A percentile compares a stretch with the other conserved stretches of the same genome.
Conservation (phyloP, 2,888 invertebrate species). For the Pherbina coryleti region DNA sequence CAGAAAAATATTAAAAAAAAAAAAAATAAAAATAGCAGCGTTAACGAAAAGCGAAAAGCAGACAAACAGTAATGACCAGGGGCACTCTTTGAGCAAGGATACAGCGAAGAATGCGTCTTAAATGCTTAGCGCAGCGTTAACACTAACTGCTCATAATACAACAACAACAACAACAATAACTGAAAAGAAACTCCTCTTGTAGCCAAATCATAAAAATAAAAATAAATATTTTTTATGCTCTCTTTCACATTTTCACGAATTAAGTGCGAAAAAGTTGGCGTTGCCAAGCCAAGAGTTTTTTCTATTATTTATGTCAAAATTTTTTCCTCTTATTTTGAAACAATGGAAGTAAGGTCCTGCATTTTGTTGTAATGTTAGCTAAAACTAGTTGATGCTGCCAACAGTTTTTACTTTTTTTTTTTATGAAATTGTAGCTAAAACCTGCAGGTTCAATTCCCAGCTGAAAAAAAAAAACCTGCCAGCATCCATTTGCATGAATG, state of each 20-base stretch:
- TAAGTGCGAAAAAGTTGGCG: too few species aligned
- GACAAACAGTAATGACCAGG: too few species aligned
- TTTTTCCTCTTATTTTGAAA: background rate
- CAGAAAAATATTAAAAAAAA: background rate
- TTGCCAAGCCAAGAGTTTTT: too few species aligned
- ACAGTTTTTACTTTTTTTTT: background rate
- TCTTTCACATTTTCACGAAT: too few species aligned
- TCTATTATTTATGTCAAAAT: background rate
- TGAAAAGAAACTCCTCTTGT: too few species aligned
- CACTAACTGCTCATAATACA: background rate
- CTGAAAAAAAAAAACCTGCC: too few species aligned
- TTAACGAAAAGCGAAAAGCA: background rate
- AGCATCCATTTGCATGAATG: too few species aligned
- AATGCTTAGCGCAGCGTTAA: background rate
- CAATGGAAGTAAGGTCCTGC: background rate
- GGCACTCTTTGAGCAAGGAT: too few species aligned
- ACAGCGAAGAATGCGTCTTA: background rate
- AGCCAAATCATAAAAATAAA: too few species aligned
- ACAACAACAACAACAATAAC: background rate
- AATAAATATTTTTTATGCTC: too few species aligned
- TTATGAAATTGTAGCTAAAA: too few species aligned
- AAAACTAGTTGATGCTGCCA: background rate
- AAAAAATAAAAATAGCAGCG: background rate
- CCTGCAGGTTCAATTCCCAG: too few species aligned
- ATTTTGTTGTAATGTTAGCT: background rate